Evolutionary conservation across 2,888 invertebrate genomes (phyloP), one percentile per base, ranked within the genome.

Genomic region (Tupiocoris notatus): DNA sequence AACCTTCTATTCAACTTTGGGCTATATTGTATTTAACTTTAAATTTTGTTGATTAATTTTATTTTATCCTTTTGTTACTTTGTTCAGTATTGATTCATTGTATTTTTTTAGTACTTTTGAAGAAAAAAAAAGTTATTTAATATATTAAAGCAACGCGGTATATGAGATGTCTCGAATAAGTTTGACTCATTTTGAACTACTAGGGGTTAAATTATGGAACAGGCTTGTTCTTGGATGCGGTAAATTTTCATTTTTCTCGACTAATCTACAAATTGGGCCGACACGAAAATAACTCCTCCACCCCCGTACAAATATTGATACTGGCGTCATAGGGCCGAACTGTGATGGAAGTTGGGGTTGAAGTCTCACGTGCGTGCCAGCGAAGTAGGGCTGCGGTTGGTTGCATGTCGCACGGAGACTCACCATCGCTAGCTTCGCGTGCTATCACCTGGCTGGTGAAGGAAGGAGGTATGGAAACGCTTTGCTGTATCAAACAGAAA

Each of bases 221-320:
- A n/a, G n/a, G n/a, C n/a, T n/a, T n/a, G n/a, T n/a, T n/a, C n/a
- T n/a, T n/a, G 12, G 39, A 39, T 39, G 39, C 39, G 39, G 39
- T 39, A 39, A 39, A 39, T 39, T 39, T 39, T 39, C 39, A 39
- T 39, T 39, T 39, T 39, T 12, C 6, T 39, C 39, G 12, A 12
- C 39, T 39, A 39, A 39, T 39, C 39, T 39, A 39, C 39, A 39
- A 39, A 39, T 39, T 39, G 39, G n/a, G 6, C 39, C 39, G 39
- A 39, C 39, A 39, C 39, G 39, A 39, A 12, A 39, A 39, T 39
- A 39, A 39, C 39, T 39, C 39, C 39, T 39, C 39, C 6, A 39
- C 39, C 39, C 39, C 66, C 54, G 66, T 66, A 66, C 66, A 66
- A 66, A 66, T 66, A 66, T 66, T 66, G 66, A 66, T 25, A 66